Percentiles rank a stretch among this genome's conserved stretches.
phyloP scores from a whole-genome alignment of 2,888 invertebrate genomes.

The Latheticus oryzae region DNA sequence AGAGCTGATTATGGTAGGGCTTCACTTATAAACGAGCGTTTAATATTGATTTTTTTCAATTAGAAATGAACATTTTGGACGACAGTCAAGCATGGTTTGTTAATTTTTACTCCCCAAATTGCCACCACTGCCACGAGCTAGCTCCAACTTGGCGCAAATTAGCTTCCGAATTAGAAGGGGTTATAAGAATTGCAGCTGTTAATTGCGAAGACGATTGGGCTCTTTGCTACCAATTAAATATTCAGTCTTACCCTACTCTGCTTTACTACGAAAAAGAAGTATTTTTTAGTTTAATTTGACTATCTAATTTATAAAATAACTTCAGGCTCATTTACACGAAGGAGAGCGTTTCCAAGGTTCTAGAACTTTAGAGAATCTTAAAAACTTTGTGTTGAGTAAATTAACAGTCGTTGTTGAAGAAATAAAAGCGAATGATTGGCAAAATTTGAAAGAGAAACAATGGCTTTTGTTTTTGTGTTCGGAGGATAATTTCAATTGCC shows the following conservation, averaged over 20 bases:
- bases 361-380: slow-evolving; percentile 70
- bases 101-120: slow-evolving; percentile 89
- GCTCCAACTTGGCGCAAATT: slow-evolving; percentile 86
- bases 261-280: slow-evolving; percentile 71
- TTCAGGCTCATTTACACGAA: slow-evolving; percentile 70
- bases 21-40: not conserved
- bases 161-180: slow-evolving; percentile 81
- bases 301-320: slow-evolving; percentile 31
- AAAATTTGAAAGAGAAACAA: slow-evolving; percentile 55
- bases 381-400: slow-evolving; percentile 74
- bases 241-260: slow-evolving; percentile 81
- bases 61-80: slow-evolving; percentile 65
- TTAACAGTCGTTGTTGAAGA: slow-evolving; percentile 65
- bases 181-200: slow-evolving; percentile 83
- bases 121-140: slow-evolving; percentile 85
- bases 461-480: slow-evolving; percentile 73
- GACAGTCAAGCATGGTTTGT: slow-evolving; percentile 83
- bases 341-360: slow-evolving; percentile 72
- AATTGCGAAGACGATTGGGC: slow-evolving; percentile 89
- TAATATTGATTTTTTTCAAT: slow-evolving; percentile 1
- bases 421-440: slow-evolving; percentile 63
- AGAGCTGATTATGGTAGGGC: slow-evolving; percentile 77
- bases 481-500: slow-evolving; percentile 68
- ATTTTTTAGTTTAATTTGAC: slow-evolving; percentile 2
- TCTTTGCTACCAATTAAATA: slow-evolving; percentile 80